phyloP scores from a whole-genome alignment of 2,797 vertebrate genomes.

The Pipistrellus pipistrellus region DNA sequence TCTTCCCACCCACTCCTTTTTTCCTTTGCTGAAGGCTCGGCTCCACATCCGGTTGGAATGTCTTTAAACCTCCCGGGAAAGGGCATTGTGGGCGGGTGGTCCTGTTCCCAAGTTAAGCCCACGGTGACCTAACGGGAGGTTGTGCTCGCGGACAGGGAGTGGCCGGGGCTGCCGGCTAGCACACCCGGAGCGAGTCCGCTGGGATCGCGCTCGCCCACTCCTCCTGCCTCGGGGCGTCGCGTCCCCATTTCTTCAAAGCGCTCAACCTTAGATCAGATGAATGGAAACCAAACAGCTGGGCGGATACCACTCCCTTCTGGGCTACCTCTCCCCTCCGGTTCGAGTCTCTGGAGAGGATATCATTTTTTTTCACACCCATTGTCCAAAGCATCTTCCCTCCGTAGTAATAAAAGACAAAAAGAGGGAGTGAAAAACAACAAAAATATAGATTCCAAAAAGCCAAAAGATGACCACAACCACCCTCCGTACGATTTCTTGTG shows the following conservation, averaged over 20 bases:
- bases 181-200: background rate
- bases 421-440: slow-evolving; percentile 38
- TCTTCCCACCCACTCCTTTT: background rate
- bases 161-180: background rate
- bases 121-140: background rate
- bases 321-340: slow-evolving; percentile 47
- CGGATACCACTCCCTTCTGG: slow-evolving; percentile 69
- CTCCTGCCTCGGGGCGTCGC: background rate
- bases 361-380: slow-evolving; percentile 32
- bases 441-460: slow-evolving; percentile 48
- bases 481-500: slow-evolving; percentile 6
- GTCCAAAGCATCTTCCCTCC: background rate
- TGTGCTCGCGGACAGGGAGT: background rate
- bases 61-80: background rate
- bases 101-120: background rate
- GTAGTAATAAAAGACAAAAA: slow-evolving; percentile 65
- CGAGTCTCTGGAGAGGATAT: slow-evolving; percentile 48
- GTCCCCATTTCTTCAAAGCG: slow-evolving; percentile 62
- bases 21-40: background rate
- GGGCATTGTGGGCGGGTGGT: background rate
- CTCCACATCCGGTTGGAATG: background rate
- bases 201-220: background rate
- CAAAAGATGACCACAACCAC: slow-evolving; percentile 18
- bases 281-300: slow-evolving; percentile 72
- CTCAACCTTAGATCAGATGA: slow-evolving; percentile 62